These are phyloP conservation scores for Tholera decimalis DNA, from an alignment of 2,888 invertebrate genomes.

Conservation along the genomic window DNA sequence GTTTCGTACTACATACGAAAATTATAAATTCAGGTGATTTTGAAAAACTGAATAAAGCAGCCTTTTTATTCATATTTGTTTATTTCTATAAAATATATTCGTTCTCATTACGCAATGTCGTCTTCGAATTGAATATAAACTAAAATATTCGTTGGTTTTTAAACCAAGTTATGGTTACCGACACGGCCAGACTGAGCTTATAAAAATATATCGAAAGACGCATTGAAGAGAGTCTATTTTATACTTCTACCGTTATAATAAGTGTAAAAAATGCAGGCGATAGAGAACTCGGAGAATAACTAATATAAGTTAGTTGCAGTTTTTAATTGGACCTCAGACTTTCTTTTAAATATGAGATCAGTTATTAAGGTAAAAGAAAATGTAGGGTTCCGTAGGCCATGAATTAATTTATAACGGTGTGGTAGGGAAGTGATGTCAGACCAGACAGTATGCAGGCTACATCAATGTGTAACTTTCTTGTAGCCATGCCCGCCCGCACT, in stretches of 20 bases:
- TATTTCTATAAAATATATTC: background rate
- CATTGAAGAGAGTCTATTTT: background rate
- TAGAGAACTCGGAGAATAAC: constrained; percentile 13
- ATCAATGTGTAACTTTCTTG: no score
- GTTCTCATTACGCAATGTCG: background rate
- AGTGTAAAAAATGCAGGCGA: constrained; percentile 33
- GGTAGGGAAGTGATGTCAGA: no score
- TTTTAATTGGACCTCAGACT: constrained; percentile 46
- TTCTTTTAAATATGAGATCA: constrained; percentile 18
- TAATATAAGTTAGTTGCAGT: constrained; percentile 43
- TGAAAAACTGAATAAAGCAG: constrained; percentile 1
- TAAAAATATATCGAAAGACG: constrained; percentile 7
- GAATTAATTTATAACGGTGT: background rate
- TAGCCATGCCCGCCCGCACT: no score
- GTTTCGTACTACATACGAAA: no score
- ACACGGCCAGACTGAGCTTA: background rate
- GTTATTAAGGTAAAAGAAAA: constrained; percentile 14
- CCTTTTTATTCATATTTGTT: background rate
- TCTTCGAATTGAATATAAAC: background rate
- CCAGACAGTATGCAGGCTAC: no score
- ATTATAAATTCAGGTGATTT: background rate
- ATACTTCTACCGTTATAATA: constrained; percentile 3
- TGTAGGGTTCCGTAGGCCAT: constrained; percentile 16
- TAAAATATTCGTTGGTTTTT: no score
- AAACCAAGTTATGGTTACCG: no score